Conservation (phyloP, 2,113 vertebrate genomes). For the Alexandromys fortis region DNA sequence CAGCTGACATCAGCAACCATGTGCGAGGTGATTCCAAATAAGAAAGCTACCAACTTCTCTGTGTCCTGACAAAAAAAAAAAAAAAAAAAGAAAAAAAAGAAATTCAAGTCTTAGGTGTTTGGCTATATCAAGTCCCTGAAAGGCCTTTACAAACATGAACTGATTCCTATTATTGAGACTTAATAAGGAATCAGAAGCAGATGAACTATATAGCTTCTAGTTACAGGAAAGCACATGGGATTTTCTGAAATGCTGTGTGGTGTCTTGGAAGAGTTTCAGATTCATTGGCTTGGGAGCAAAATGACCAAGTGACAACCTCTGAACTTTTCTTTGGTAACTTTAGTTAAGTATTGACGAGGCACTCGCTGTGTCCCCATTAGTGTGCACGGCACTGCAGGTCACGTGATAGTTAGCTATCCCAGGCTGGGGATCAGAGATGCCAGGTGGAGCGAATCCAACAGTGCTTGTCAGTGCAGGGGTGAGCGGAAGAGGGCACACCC, state of each 20-base stretch:
- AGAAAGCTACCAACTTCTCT: constrained; percentile 89
- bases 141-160: neutral
- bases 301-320: neutral
- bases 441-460: rapidly evolving
- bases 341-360: neutral
- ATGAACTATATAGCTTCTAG: neutral
- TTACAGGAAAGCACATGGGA: neutral
- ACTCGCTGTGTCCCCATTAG: neutral
- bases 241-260: neutral
- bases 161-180: neutral
- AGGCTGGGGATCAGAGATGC: neutral
- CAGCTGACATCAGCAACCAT: constrained; percentile 89
- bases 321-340: neutral
- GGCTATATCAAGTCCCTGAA: neutral
- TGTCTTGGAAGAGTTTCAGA: neutral
- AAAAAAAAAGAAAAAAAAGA: constrained; percentile 68
- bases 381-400: neutral
- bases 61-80: constrained; percentile 82
- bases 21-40: constrained; percentile 88
- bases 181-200: neutral
- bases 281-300: neutral
- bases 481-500: neutral
- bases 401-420: neutral
- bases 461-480: rapidly evolving
- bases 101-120: neutral